phyloP scores from a whole-genome alignment of 2,113 vertebrate genomes.

The Pterocles burchelli region DNA sequence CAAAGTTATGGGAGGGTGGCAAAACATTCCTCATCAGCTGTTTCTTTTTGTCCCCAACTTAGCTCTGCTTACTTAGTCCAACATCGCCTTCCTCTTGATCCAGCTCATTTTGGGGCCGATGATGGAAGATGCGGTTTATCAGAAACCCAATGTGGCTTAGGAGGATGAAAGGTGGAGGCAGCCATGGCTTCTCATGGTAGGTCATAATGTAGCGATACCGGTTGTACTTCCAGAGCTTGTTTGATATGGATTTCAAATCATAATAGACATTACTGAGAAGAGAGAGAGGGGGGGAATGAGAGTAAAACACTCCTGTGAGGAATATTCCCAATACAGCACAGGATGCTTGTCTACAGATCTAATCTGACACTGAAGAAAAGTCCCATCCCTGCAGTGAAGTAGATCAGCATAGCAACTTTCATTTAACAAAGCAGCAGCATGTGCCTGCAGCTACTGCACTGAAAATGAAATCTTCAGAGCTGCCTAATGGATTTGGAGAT shows the following conservation, averaged over 20 bases:
- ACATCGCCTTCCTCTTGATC: constrained; percentile 81
- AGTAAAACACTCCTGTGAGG: not conserved
- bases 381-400: not conserved
- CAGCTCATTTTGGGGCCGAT: constrained; percentile 46
- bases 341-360: not conserved
- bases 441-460: not conserved
- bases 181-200: constrained; percentile 91
- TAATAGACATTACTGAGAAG: constrained; percentile 88
- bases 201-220: constrained; percentile 97
- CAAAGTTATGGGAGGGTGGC: not conserved
- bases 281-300: not conserved
- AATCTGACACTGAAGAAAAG: not conserved
- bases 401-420: not conserved
- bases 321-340: not conserved
- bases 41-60: not conserved
- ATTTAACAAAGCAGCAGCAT: not conserved
- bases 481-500: not conserved
- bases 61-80: constrained; percentile 87
- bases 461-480: constrained; percentile 15
- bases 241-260: constrained; percentile 89
- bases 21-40: not conserved
- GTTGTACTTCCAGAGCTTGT: constrained; percentile 95
- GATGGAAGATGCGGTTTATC: constrained; percentile 77
- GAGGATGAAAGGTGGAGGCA: constrained; percentile 91
- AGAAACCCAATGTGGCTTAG: constrained; percentile 82